Conservation (phyloP, 2,888 invertebrate species). For the Tachina grossa region DNA sequence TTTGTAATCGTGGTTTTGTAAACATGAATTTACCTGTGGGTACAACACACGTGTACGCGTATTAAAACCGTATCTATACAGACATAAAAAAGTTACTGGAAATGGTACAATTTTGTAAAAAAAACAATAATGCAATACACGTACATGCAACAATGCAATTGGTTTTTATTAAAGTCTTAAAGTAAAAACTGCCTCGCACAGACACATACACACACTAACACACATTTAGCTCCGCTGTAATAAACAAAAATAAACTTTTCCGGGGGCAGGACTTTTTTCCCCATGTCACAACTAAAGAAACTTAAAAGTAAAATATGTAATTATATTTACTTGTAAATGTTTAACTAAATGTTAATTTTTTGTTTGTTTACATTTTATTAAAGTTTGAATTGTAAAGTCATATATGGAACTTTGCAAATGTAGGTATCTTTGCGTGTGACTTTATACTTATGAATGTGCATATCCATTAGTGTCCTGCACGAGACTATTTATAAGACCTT, state of each 20-base stretch:
- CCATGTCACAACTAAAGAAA: background rate
- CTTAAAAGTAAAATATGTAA: background rate
- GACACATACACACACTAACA: background rate
- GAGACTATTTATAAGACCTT: no score
- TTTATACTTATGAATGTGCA: no score
- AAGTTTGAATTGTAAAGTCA: background rate
- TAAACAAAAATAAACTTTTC: background rate
- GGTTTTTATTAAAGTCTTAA: conserved; percentile 44
- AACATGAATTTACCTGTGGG: conserved; percentile 57
- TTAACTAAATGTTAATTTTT: no score
- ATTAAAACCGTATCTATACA: background rate
- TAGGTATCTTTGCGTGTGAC: conserved; percentile 5
- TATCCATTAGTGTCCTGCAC: no score
- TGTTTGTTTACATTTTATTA: background rate
- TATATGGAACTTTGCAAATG: background rate
- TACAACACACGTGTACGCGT: background rate
- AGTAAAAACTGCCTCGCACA: conserved; percentile 1
- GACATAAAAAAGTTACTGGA: conserved; percentile 8
- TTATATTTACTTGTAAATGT: no score
- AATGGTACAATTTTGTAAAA: background rate
- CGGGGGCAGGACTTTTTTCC: background rate
- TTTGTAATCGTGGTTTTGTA: conserved; percentile 49
- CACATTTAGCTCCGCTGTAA: background rate
- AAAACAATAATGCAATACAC: conserved; percentile 39
- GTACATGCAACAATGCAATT: conserved; percentile 46